phyloP scores from a whole-genome alignment of 2,888 invertebrate genomes.

The Sarcophaga caerulescens region DNA sequence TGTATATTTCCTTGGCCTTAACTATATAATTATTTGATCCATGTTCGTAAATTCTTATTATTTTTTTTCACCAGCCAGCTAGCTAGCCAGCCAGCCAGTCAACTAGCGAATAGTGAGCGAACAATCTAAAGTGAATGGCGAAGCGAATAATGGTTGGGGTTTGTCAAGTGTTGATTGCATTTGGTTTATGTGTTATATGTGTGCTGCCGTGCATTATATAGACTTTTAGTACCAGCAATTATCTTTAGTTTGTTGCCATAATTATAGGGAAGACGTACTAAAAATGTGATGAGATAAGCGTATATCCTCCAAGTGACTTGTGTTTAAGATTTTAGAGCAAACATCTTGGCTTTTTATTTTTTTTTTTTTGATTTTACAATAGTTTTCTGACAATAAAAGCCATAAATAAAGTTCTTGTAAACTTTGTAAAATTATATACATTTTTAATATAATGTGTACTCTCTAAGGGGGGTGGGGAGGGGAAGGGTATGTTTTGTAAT shows the following conservation, averaged over 20 bases:
- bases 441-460: too few species aligned
- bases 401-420: background rate
- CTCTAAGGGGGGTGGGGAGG: too few species aligned
- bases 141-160: constrained; percentile 31
- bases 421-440: background rate
- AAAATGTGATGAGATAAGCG: constrained; percentile 8
- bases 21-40: constrained; percentile 62
- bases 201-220: constrained; percentile 33
- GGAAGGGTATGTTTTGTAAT: too few species aligned
- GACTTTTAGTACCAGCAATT: constrained; percentile 54
- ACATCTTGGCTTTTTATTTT: constrained; percentile 13
- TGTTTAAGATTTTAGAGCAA: constrained; percentile 26
- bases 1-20: constrained; percentile 42
- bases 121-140: constrained; percentile 3
- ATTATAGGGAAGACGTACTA: constrained; percentile 42
- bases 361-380: constrained; percentile 2
- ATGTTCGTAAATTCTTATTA: constrained; percentile 15
- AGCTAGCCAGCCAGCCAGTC: too few species aligned
- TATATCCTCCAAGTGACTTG: constrained; percentile 24
- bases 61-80: background rate
- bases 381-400: background rate
- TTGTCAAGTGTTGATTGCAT: constrained; percentile 64
- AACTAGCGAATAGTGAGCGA: background rate
- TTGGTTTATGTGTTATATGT: constrained; percentile 38
- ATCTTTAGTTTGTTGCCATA: constrained; percentile 54